phyloP scores from a whole-genome alignment of 1,140 invertebrate species.

The Uloborus diversus region DNA sequence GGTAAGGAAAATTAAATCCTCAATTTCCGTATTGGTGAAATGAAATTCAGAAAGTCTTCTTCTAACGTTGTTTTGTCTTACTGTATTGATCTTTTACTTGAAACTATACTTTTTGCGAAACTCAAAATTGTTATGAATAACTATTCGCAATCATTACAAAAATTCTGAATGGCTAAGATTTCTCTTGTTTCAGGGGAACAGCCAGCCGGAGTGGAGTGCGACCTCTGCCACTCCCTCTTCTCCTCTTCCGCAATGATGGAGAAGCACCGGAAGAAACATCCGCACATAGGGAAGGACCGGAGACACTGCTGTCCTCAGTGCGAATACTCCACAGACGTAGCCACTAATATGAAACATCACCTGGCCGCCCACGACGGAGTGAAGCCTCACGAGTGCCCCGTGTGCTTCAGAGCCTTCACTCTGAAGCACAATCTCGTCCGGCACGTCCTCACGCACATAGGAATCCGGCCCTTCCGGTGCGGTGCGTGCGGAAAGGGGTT shows the following conservation, averaged over 20 bases:
- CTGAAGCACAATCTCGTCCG: conserved; percentile 90
- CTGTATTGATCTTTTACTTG: too few species aligned
- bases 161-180: too few species aligned
- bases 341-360: too few species aligned
- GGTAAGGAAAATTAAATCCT: too few species aligned
- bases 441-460: conserved; percentile 73
- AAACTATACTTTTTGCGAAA: too few species aligned
- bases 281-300: background rate
- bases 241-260: background rate
- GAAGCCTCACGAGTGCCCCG: conserved; percentile 74
- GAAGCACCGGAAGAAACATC: background rate
- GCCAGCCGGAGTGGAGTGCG: too few species aligned
- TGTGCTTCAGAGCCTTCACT: conserved; percentile 87
- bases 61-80: too few species aligned
- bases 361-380: conserved; percentile 65
- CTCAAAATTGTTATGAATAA: too few species aligned
- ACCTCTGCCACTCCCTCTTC: background rate
- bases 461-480: conserved; percentile 56
- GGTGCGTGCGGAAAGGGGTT: conserved; percentile 21
- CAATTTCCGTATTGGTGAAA: too few species aligned
- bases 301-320: too few species aligned
- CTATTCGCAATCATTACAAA: too few species aligned
- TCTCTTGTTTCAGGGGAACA: background rate
- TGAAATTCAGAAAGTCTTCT: too few species aligned
- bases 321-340: background rate